Evolutionary conservation across 2,113 vertebrate genomes (phyloP), one percentile per base, ranked within the genome.

Genomic region (Nothocercus julius): DNA sequence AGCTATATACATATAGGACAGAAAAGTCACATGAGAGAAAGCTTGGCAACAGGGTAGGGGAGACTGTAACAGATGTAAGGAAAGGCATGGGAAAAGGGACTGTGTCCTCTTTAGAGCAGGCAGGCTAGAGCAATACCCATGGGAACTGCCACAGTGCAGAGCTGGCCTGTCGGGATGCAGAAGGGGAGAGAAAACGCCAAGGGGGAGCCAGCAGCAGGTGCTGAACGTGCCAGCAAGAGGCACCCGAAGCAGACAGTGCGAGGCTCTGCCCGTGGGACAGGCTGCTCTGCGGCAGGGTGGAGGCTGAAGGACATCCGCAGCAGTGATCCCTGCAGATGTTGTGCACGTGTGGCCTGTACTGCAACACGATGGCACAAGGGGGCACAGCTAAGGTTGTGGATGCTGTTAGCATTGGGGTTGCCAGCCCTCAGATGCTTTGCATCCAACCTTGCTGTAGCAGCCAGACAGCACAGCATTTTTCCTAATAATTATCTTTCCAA

Each of bases 121-220:
- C 28, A 58, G 30, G 30, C 54, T 58, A 27, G 30, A 58, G 54
- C 30, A 58, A 58, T 30, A 32, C 54, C 28, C 54, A 58, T 6
- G 28, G 30, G 54, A 32, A 58, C 28, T 19, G 54, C 28, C 28
- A 58, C 9, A 16, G 54, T 18, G 17, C 25, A 5, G 42, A 72
- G 11, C 9, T 73, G 15, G 17, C 1, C 1, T 0, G 15, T 25
- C 0, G 0, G 40, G 64, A 30, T 51, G 20, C 30, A 42, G 49
- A 54, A 64, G 36, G 54, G 16, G 28, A 32, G 28, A 58, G 17
- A 32, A 32, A 58, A 36, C 0, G 1, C 22, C 5, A 16, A 66
- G 17, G 5, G 24, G 66, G 9, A 74, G 5, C 4, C 3, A 2
- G 21, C 34, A 87, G 44, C 30, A 66, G 54, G 49, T 21, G 18